These are phyloP conservation scores for Premnoplex brunnescens DNA, from an alignment of 2,797 vertebrate genomes.

Conservation along the genomic window DNA sequence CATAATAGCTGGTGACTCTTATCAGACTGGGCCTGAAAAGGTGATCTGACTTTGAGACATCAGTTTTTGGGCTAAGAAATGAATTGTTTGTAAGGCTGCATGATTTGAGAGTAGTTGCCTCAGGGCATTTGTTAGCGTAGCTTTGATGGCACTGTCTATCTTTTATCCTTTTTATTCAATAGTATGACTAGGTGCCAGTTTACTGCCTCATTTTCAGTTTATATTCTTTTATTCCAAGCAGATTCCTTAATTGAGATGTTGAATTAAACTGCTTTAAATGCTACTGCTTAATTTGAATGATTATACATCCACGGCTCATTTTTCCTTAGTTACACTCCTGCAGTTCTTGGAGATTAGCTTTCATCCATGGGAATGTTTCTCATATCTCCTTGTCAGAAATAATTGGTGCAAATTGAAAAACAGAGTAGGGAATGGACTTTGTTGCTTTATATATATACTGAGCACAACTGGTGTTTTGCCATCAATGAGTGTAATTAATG, in stretches of 20 bases:
- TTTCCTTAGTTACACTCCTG: conserved; percentile 13
- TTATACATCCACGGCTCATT: background rate
- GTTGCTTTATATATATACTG: background rate
- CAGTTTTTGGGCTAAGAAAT: background rate
- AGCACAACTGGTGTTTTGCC: background rate
- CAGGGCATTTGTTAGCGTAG: background rate
- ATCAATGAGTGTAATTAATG: background rate
- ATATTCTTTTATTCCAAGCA: background rate
- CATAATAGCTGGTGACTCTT: background rate
- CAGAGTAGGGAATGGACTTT: background rate
- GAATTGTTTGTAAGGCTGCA: background rate
- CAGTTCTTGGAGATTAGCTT: background rate
- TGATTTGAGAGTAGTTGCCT: background rate
- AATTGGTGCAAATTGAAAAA: conserved; percentile 16
- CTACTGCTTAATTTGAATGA: background rate
- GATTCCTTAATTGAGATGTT: conserved; percentile 37
- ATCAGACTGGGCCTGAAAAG: background rate
- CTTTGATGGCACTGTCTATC: background rate
- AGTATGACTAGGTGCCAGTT: background rate
- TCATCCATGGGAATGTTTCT: conserved; percentile 13
- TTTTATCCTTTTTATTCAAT: background rate
- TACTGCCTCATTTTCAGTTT: conserved; percentile 22
- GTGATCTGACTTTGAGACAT: background rate
- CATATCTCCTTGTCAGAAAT: background rate
- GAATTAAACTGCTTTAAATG: conserved; percentile 23